Evolutionary conservation across 2,888 invertebrate species (phyloP).

Genomic region (Hoplodrina ambigua): DNA sequence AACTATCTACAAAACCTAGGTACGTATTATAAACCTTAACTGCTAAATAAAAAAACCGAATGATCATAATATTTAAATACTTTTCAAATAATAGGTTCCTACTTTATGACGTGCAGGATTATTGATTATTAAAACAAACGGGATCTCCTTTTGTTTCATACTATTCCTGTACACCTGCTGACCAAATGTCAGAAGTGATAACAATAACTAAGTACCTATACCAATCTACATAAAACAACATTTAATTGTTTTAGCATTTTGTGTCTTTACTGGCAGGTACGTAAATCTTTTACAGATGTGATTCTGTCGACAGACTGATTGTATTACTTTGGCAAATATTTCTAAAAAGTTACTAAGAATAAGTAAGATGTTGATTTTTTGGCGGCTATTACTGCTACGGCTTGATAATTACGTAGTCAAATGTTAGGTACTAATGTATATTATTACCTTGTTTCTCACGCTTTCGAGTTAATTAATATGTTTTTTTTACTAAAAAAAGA

Average conservation of each 20-base stretch:
- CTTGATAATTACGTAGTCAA: no score
- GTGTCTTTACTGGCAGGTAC: neutral
- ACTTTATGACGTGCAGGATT: neutral
- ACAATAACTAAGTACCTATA: constrained; percentile 2
- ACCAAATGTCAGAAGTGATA: constrained; percentile 48
- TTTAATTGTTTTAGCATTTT: constrained; percentile 18
- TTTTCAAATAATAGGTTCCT: no score
- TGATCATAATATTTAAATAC: no score
- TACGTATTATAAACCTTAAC: no score
- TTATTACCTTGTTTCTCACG: no score
- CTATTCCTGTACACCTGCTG: constrained; percentile 46
- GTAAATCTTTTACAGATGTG: constrained; percentile 53
- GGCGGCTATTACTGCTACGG: no score
- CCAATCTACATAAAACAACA: neutral
- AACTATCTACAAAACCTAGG: no score
- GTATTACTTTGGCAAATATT: constrained; percentile 1
- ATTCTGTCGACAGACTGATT: constrained; percentile 1
- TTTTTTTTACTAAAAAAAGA: no score
- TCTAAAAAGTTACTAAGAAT: neutral
- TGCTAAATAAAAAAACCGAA: no score
- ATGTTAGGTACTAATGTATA: no score
- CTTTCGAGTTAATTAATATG: no score
- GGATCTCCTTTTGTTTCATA: constrained; percentile 32
- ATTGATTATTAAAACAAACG: neutral
- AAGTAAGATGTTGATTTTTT: no score